phyloP scores from a whole-genome alignment of 2,888 invertebrate genomes.

The Lasioglossum oenotherae region DNA sequence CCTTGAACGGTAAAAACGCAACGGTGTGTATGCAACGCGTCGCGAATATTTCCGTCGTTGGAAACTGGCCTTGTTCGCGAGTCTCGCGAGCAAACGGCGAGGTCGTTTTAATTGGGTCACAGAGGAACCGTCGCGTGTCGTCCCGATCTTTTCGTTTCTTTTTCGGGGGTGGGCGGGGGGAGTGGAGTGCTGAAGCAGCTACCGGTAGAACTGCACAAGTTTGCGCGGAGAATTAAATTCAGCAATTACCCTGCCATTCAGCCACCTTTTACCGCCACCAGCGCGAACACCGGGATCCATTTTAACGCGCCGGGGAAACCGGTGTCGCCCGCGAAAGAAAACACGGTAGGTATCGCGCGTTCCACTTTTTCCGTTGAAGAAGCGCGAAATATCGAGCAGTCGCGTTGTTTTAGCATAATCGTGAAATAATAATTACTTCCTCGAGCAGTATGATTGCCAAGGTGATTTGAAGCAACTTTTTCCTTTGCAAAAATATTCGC shows the following conservation, averaged over 20 bases:
- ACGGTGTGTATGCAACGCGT: neutral
- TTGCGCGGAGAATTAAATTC: constrained; percentile 5
- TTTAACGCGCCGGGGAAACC: neutral
- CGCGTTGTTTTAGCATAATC: too few relatives aligned
- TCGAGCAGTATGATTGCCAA: too few relatives aligned
- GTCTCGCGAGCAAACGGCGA: neutral
- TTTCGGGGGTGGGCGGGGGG: neutral
- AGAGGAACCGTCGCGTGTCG: constrained; percentile 10
- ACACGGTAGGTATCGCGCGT: neutral
- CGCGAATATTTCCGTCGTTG: neutral
- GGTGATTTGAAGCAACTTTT: too few relatives aligned
- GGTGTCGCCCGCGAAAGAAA: neutral
- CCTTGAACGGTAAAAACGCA: constrained; percentile 6
- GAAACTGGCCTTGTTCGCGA: neutral
- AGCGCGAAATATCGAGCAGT: neutral
- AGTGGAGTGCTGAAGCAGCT: neutral
- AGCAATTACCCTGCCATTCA: constrained; percentile 9
- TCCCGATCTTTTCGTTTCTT: neutral
- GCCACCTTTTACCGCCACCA: neutral
- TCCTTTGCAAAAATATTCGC: too few relatives aligned
- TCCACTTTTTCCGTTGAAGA: neutral
- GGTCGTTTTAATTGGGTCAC: constrained; percentile 17
- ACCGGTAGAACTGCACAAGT: neutral
- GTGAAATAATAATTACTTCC: too few relatives aligned
- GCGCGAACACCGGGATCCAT: neutral